phyloP scores from a whole-genome alignment of 2,113 vertebrate genomes.

The Toxotes chatareus region DNA sequence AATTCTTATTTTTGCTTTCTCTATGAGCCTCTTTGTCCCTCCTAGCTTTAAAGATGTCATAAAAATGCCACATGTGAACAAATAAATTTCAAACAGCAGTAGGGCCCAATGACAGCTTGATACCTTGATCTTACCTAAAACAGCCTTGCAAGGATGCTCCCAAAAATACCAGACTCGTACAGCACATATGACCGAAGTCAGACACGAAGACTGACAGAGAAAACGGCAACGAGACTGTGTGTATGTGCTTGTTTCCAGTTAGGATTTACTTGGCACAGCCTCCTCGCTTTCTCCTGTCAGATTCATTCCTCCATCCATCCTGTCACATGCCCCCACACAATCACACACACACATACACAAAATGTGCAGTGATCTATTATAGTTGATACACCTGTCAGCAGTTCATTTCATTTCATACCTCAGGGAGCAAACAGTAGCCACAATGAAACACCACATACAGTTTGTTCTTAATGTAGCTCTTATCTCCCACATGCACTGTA shows the following conservation, averaged over 20 bases:
- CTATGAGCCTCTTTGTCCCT: not conserved
- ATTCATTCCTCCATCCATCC: not conserved
- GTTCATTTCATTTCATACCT: slow-evolving; percentile 53
- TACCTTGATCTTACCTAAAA: not conserved
- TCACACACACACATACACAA: not conserved
- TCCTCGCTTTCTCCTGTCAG: not conserved
- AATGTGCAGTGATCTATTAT: slow-evolving; percentile 50
- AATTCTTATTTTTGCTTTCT: not conserved
- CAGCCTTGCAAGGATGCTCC: not conserved
- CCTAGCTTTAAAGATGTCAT: not conserved
- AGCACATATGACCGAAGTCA: slow-evolving; percentile 16
- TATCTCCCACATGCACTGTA: not conserved
- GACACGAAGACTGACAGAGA: not conserved
- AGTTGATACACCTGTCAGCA: slow-evolving; percentile 55
- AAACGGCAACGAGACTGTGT: not conserved
- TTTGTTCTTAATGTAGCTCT: not conserved
- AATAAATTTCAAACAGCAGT: not conserved
- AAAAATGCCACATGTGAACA: not conserved
- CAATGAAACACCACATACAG: slow-evolving; percentile 13
- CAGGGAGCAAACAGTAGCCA: slow-evolving; percentile 37
- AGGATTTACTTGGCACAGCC: slow-evolving; percentile 21
- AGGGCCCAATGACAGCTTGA: slow-evolving; percentile 4
- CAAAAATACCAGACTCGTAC: slow-evolving; percentile 24
- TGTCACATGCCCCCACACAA: slow-evolving; percentile 16
- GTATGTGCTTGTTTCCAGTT: not conserved